These are phyloP conservation scores for Ophiothrix spiculata DNA, from an alignment of 35 echinoderm and acorn worm genomes.

Conservation along the genomic window DNA sequence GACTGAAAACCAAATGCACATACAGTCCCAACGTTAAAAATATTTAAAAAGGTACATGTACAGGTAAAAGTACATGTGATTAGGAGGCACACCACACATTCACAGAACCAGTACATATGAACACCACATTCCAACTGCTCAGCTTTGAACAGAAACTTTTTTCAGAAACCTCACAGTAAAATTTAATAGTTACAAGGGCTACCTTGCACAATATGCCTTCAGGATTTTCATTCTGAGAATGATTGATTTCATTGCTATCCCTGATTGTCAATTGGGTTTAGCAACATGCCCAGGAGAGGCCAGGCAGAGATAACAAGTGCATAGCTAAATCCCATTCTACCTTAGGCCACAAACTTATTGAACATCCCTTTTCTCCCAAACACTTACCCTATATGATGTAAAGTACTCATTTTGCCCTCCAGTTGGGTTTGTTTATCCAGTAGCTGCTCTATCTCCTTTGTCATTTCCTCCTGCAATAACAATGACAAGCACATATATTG, in stretches of 20 bases:
- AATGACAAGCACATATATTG: neutral
- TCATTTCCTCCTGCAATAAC: conserved; percentile 59
- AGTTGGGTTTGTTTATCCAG: conserved; percentile 77
- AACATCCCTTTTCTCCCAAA: no score
- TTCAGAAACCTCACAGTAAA: no score
- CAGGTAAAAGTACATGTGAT: no score
- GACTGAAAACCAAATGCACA: no score
- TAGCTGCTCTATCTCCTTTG: conserved; percentile 85
- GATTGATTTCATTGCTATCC: neutral
- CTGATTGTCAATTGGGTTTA: neutral
- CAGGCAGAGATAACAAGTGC: neutral
- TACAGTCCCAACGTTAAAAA: no score
- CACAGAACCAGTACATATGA: no score
- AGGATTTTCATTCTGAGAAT: neutral
- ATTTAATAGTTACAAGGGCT: neutral
- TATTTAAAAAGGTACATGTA: no score
- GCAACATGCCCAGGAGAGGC: no score
- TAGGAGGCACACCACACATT: no score
- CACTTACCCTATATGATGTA: conserved; percentile 81
- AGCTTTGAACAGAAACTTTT: no score
- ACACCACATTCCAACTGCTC: no score
- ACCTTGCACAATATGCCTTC: neutral
- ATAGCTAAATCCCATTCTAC: neutral
- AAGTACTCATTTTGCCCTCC: conserved; percentile 82
- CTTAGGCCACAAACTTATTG: no score